Conservation (phyloP, 2,113 vertebrate species). For the Cyanoliseus patagonus region DNA sequence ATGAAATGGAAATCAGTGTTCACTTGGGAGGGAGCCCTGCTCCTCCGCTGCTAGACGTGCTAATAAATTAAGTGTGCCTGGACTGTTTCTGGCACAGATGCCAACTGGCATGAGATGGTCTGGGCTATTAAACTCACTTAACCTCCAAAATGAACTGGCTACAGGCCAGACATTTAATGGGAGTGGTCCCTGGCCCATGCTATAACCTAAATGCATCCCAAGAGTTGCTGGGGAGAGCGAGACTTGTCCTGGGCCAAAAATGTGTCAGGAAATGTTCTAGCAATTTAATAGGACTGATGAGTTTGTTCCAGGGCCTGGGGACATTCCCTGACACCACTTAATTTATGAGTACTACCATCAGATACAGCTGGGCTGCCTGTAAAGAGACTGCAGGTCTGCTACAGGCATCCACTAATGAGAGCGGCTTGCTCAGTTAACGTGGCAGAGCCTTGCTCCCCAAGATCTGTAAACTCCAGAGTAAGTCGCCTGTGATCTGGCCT, state of each 20-base stretch:
- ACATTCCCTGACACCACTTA: conserved; percentile 41
- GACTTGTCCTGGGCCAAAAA: conserved; percentile 23
- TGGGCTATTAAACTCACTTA: conserved; percentile 51
- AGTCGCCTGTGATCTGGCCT: background rate
- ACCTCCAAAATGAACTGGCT: conserved; percentile 48
- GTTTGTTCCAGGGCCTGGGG: conserved; percentile 40
- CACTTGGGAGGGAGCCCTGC: conserved; percentile 39
- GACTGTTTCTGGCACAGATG: conserved; percentile 6
- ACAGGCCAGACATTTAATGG: conserved; percentile 11
- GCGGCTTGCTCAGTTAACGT: background rate
- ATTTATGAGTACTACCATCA: conserved; percentile 5
- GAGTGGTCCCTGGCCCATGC: conserved; percentile 34
- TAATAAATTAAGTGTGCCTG: conserved; percentile 50
- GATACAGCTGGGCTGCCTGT: background rate
- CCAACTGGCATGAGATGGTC: conserved; percentile 27
- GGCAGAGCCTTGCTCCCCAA: background rate
- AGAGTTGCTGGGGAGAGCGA: fast-evolving
- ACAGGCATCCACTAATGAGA: background rate
- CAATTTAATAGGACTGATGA: conserved; percentile 31
- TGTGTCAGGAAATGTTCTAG: conserved; percentile 37
- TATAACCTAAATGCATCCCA: conserved; percentile 21
- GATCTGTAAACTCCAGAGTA: background rate
- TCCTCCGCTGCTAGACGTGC: background rate
- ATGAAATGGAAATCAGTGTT: conserved; percentile 57
- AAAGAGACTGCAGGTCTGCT: background rate